Evolutionary conservation across 2,797 vertebrate species (phyloP).

Genomic region (Leptatherina wallacei): DNA sequence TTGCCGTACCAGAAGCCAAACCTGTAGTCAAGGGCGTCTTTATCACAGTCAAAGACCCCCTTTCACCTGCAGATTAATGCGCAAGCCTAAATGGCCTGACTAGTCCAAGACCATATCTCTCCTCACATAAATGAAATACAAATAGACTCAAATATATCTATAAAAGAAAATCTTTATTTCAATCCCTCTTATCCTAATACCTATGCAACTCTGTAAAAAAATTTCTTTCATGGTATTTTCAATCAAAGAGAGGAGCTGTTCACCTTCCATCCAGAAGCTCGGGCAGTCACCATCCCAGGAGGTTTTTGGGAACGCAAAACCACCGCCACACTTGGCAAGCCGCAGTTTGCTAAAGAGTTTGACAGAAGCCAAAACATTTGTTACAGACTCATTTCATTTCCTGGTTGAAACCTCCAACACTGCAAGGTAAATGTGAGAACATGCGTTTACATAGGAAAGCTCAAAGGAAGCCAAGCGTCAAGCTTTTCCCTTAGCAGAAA

Average conservation of each 20-base stretch:
- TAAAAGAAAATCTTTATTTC: constrained; percentile 73
- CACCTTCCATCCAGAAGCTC: constrained; percentile 60
- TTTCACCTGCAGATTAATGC: constrained; percentile 79
- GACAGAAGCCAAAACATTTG: constrained; percentile 84
- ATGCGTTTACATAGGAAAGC: constrained; percentile 64
- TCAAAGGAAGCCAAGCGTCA: constrained; percentile 69
- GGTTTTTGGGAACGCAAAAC: constrained; percentile 79
- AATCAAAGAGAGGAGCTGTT: constrained; percentile 59
- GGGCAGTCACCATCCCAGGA: constrained; percentile 65
- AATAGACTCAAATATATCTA: constrained; percentile 72
- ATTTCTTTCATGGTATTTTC: constrained; percentile 53
- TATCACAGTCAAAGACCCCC: constrained; percentile 66
- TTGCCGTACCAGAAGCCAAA: constrained; percentile 60
- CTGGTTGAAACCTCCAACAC: constrained; percentile 67
- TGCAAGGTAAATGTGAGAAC: constrained; percentile 74
- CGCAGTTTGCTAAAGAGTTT: constrained; percentile 66
- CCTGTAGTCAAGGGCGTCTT: constrained; percentile 74
- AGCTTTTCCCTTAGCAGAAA: constrained; percentile 60
- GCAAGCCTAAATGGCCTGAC: constrained; percentile 64
- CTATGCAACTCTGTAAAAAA: constrained; percentile 61
- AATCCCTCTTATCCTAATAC: constrained; percentile 76
- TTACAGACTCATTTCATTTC: constrained; percentile 79
- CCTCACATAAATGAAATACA: constrained; percentile 75
- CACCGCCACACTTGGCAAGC: constrained; percentile 72
- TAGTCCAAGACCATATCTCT: constrained; percentile 73